Base-by-base conservation (phyloP, 2,888 invertebrate genomes). In the Drosophila imparisetae region DNA sequence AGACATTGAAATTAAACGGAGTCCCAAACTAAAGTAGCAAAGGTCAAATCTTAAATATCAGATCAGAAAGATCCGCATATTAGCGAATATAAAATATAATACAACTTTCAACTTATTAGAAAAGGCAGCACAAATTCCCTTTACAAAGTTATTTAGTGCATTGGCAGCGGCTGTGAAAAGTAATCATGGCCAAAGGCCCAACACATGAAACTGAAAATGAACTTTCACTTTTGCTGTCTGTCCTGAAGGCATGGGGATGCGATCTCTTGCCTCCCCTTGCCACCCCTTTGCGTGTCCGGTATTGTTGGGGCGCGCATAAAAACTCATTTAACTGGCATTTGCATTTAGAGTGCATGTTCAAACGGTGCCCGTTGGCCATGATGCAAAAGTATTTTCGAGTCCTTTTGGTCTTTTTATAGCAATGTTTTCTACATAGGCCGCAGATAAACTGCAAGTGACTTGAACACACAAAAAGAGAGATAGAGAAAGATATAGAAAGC, bases 311-410 rank as follows among this genome's bases (percentile, higher is more conserved):
- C 77, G 73, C 68, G 71, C 74, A 78, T 81, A 77, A 86, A 89
- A 87, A 87, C 88, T 89, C 87, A 86, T 87, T 87, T 86, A 82
- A 86, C 77, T 89, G 86, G 80, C 80, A 89, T 87, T 87, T 87
- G 83, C 87, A 82, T 89, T 87, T 86, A 83, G 89, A 87, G 83
- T 89, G 85, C 89, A 86, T 78, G 84, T 78, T 70, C 59, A 69
- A 50, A 67, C 61, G 45, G 18, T 42, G 57, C 29, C 49, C 55
- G 48, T 54, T 40, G 48, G 61, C 50, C 69, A 55, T 58, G 54
- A 36, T 52, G 55, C 42, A 54, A 75, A 77, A 67, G 72, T 68
- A 61, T 72, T 70, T 53, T n/a, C 13, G 42, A 52, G 61, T 36
- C 53, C 30, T n/a, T 62, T 57, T 34, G n/a, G 45, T 29, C 54